Conservation (phyloP, 2,113 vertebrate species). For the Paramisgurnus dabryanus region DNA sequence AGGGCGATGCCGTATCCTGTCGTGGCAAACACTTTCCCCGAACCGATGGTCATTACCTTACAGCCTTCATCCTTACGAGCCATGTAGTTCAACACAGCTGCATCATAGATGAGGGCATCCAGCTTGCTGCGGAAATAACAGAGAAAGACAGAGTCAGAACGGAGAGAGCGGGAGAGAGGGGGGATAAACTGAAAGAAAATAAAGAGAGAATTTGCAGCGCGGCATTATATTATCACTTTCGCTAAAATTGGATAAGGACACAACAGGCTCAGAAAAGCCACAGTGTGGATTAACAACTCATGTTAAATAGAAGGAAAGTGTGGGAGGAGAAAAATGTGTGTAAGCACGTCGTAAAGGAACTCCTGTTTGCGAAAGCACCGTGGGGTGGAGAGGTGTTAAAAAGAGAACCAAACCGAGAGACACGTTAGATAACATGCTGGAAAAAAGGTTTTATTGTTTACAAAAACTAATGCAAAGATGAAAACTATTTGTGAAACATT, state of each 20-base stretch:
- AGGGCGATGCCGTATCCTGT: conserved; percentile 92
- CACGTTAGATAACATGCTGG: not conserved
- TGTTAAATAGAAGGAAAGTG: conserved; percentile 37
- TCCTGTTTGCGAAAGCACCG: conserved; percentile 7
- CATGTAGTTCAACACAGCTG: conserved; percentile 94
- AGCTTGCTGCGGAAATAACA: conserved; percentile 79
- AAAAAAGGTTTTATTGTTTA: conserved; percentile 25
- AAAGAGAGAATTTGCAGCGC: conserved; percentile 28
- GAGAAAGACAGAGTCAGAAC: conserved; percentile 55
- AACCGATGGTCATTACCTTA: conserved; percentile 94
- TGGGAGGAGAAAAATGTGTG: conserved; percentile 47
- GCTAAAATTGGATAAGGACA: conserved; percentile 23
- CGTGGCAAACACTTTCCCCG: conserved; percentile 92
- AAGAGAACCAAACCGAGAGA: not conserved
- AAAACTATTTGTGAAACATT: not conserved
- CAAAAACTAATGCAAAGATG: not conserved
- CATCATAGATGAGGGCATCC: conserved; percentile 93
- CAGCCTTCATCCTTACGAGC: conserved; percentile 93
- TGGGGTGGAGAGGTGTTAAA: conserved; percentile 2
- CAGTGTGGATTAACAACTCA: conserved; percentile 34
- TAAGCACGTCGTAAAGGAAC: conserved; percentile 36
- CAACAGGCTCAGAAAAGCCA: conserved; percentile 47
- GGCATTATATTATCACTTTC: conserved; percentile 23
- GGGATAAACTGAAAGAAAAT: conserved; percentile 43
- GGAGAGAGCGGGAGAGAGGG: not conserved